Percentiles rank a stretch among this genome's conserved stretches.
Conservation (phyloP, 2,113 vertebrate genomes). For the Limnothrissa miodon region DNA sequence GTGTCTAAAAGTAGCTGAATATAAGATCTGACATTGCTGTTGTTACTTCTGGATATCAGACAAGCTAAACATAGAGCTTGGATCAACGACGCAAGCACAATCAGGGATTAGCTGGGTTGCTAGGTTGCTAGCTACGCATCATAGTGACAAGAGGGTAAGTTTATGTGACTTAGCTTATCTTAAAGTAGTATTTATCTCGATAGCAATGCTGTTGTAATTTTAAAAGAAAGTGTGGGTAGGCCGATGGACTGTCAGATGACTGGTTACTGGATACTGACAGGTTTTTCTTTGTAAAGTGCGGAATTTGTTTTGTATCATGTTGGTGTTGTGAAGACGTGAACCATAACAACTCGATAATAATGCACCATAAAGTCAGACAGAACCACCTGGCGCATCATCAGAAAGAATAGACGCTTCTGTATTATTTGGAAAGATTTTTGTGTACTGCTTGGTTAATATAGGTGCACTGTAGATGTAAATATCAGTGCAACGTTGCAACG, state of each 20-base stretch:
- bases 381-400: background rate
- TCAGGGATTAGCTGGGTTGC: constrained; percentile 8
- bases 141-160: constrained; percentile 4
- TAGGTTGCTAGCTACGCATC: constrained; percentile 31
- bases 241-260: background rate
- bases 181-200: background rate
- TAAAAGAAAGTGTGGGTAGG: background rate
- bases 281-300: background rate
- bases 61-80: background rate
- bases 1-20: background rate
- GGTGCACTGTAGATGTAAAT: too few species aligned
- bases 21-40: background rate
- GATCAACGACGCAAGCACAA: background rate
- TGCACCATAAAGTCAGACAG: background rate
- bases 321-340: background rate
- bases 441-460: too few species aligned
- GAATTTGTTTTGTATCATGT: background rate
- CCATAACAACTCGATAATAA: background rate
- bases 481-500: too few species aligned
- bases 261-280: background rate
- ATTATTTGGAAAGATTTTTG: too few species aligned
- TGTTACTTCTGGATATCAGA: background rate
- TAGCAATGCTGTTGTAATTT: background rate
- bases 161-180: background rate
- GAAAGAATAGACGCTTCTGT: too few species aligned